Evolutionary conservation across 1,140 invertebrate species (phyloP).

Genomic region (Samia ricini): DNA sequence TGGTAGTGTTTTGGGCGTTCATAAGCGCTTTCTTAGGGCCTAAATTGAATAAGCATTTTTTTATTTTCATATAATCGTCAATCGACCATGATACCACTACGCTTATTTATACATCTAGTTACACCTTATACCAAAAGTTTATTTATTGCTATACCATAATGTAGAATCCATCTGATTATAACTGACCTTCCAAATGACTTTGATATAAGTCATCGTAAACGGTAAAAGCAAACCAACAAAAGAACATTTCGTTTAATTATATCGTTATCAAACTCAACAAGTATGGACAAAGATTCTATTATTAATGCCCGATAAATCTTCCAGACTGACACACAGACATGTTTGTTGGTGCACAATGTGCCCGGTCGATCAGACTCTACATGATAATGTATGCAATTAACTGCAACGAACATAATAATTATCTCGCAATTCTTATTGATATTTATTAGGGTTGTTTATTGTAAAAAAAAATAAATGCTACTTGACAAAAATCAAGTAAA

Average conservation of each 20-base stretch:
- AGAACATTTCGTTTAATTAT: neutral
- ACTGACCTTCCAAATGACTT: neutral
- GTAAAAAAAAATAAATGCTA: neutral
- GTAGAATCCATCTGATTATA: too few species aligned
- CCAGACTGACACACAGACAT: slow-evolving; percentile 19
- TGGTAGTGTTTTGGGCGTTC: too few species aligned
- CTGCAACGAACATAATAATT: neutral
- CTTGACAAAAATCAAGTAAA: too few species aligned
- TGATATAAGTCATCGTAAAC: neutral
- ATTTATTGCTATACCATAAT: too few species aligned
- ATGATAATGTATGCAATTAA: neutral
- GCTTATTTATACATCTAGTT: too few species aligned
- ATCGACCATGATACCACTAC: too few species aligned
- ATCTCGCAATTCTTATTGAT: neutral
- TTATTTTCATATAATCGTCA: too few species aligned
- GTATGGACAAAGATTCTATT: slow-evolving; percentile 21
- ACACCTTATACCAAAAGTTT: too few species aligned
- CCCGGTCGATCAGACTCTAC: neutral
- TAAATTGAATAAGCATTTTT: too few species aligned
- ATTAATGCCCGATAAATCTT: slow-evolving; percentile 25
- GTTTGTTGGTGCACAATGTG: slow-evolving; percentile 5
- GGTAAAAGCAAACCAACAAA: neutral
- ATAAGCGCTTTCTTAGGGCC: too few species aligned
- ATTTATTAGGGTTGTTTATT: neutral
- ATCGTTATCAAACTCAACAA: slow-evolving; percentile 5